Base-by-base conservation (phyloP, 2,113 vertebrate genomes). In the Benthochromis sp. region DNA sequence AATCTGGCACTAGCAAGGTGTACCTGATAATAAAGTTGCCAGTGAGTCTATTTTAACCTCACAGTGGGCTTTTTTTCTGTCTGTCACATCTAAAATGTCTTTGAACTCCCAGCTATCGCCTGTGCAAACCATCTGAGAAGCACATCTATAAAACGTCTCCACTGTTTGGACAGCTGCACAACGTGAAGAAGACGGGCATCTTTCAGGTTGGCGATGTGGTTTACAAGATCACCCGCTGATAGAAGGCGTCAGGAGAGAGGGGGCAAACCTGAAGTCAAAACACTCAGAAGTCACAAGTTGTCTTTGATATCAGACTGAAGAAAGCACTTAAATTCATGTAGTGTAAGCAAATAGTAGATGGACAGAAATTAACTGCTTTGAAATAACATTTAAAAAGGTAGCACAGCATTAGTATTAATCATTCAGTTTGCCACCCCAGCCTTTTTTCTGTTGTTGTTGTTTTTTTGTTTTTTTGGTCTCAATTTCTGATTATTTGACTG, bases 151-250 rank as follows among this genome's bases (percentile, higher is more conserved):
- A 97, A 82, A 88, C 94, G 1, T 78, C 93, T 12, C 98, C 98
- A 17, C 85, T 98, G 87, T 97, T 98, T 82, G 98, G 98, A 45
- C 98, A 97, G 38, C 95, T 97, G 94, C 97, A 96, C 90, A 95
- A 81, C 0, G 91, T 98, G 91, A 94, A 97, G 95, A 96, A 94
- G 94, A 96, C 94, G 4, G 98, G 98, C 40, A 90, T 83, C 0
- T 71, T 99, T 89, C 95, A 92, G 90, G 95, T 98, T 89, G 98
- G 98, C 63, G 97, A 99, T 61, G 95, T 96, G 2, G 97, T 99
- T 54, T 98, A 97, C 93, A 96, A 95, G 92, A 93, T 98, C 63
- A 50, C 84, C 76, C 87, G 92, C 8, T 96, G 84, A 96, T 5
- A 7, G 3, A n/a, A 66, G 31, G 34, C 24, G 1, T 66, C 61